phyloP scores from a whole-genome alignment of 1,140 invertebrate species.

The Pogonomyrmex californicus region DNA sequence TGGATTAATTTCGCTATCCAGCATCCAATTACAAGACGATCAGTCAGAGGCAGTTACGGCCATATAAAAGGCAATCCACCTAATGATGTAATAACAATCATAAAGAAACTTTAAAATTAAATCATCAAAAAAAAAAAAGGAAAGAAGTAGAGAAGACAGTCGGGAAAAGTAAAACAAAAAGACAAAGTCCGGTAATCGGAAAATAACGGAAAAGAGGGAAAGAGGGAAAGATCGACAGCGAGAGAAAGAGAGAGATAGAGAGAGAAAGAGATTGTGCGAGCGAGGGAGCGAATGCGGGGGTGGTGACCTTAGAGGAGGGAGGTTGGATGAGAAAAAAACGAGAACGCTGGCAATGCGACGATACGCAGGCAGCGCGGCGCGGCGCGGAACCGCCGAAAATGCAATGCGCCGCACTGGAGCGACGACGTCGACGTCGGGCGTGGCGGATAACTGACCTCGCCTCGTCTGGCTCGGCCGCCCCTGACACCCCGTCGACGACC shows the following conservation, averaged over 20 bases:
- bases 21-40: slow-evolving; percentile 6
- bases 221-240: neutral
- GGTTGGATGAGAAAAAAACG: slow-evolving; percentile 46
- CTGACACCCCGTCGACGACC: slow-evolving; percentile 59
- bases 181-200: neutral
- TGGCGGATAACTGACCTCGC: slow-evolving; percentile 84
- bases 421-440: slow-evolving; percentile 78
- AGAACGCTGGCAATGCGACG: slow-evolving; percentile 74
- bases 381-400: slow-evolving; percentile 79
- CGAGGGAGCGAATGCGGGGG: neutral
- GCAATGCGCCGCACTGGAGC: slow-evolving; percentile 76
- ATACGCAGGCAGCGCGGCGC: slow-evolving; percentile 68
- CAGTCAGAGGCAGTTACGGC: neutral
- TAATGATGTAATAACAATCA: neutral
- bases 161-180: neutral
- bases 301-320: slow-evolving; percentile 31
- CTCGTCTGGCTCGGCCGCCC: slow-evolving; percentile 73
- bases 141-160: neutral
- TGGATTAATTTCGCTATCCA: slow-evolving; percentile 1
- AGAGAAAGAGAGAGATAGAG: neutral
- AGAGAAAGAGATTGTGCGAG: neutral
- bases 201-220: neutral
- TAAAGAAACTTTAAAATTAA: slow-evolving; percentile 11
- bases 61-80: neutral
- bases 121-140: neutral